Conservation (phyloP, 2,888 invertebrate species). For the Linnaemya vulpina region DNA sequence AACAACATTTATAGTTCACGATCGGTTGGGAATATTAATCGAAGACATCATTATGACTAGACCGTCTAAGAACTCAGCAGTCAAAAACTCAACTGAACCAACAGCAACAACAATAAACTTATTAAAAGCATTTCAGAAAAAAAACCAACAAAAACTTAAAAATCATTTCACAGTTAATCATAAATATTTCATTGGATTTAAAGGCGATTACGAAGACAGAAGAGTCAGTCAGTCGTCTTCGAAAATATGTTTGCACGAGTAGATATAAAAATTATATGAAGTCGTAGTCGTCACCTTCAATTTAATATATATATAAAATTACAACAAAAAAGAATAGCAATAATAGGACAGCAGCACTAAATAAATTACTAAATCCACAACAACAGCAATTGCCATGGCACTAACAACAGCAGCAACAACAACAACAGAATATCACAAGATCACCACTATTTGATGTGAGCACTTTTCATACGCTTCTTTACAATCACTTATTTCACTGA, state of each 20-base stretch:
- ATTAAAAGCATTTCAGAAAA: neutral
- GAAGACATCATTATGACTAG: conserved; percentile 33
- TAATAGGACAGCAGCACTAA: conserved; percentile 41
- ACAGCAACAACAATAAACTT: conserved; percentile 27
- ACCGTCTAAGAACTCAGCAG: conserved; percentile 50
- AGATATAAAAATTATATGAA: conserved; percentile 6
- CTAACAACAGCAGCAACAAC: conserved; percentile 27
- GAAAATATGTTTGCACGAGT: conserved; percentile 10
- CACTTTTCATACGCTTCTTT: conserved; percentile 21
- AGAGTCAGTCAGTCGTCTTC: conserved; percentile 73
- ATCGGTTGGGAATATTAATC: conserved; percentile 63
- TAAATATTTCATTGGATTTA: conserved; percentile 74
- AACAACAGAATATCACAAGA: conserved; percentile 49
- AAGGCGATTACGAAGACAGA: conserved; percentile 79
- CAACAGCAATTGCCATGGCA: conserved; percentile 36
- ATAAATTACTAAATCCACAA: conserved; percentile 51
- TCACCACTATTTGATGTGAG: conserved; percentile 51
- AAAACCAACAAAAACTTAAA: conserved; percentile 39
- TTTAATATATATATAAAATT: conserved; percentile 43
- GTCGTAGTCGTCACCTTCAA: conserved; percentile 58
- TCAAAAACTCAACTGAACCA: conserved; percentile 17
- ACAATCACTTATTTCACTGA: conserved; percentile 48
- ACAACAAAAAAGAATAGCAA: conserved; percentile 40
- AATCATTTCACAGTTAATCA: conserved; percentile 69
- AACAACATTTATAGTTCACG: conserved; percentile 63